phyloP scores from a whole-genome alignment of 2,888 invertebrate genomes.

The Meteorus cinctellus region DNA sequence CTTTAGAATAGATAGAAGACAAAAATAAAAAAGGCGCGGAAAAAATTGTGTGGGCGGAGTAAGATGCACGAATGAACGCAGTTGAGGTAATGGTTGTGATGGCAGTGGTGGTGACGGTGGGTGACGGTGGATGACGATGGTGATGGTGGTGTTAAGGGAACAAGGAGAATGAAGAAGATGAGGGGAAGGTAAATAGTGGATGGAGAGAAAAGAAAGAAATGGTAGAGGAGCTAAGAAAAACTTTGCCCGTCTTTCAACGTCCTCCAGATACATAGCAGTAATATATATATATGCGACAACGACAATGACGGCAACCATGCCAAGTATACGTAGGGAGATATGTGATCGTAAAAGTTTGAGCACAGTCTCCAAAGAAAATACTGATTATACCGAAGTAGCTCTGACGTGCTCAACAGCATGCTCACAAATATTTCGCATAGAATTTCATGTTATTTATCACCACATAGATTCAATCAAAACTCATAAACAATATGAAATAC shows the following conservation, averaged over 20 bases:
- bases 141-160: conserved; percentile 38
- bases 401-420: conserved; percentile 47
- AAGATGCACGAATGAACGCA: conserved; percentile 41
- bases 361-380: conserved; percentile 66
- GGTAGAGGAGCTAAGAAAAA: conserved; percentile 44
- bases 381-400: conserved; percentile 65
- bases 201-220: neutral
- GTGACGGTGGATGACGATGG: neutral
- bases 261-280: neutral
- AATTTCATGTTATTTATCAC: conserved; percentile 24
- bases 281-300: conserved; percentile 26
- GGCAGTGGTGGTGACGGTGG: neutral
- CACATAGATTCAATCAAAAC: conserved; percentile 21
- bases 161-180: conserved; percentile 36
- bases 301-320: neutral
- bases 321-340: conserved; percentile 57
- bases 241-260: conserved; percentile 37
- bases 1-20: conserved; percentile 42
- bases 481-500: neutral
- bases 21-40: conserved; percentile 38
- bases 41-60: conserved; percentile 47
- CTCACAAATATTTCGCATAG: conserved; percentile 37
- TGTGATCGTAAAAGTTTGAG: conserved; percentile 68
- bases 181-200: neutral
- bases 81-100: neutral